Conservation (phyloP, 2,797 vertebrate species). For the Morus bassanus region DNA sequence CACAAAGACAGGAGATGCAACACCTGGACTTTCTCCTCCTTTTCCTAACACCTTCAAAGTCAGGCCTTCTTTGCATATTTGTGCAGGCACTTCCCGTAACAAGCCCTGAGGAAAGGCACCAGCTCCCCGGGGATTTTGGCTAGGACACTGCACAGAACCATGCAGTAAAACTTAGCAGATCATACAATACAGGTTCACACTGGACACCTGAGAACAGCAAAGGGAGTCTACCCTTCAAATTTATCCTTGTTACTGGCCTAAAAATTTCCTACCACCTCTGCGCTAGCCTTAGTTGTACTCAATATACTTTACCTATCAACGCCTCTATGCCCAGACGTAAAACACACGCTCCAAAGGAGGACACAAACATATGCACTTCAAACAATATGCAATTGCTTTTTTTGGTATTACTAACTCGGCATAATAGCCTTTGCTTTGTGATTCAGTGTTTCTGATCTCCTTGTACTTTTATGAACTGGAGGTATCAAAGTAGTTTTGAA, state of each 20-base stretch:
- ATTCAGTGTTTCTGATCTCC: slow-evolving; percentile 9
- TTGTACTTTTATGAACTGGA: background rate
- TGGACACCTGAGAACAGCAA: background rate
- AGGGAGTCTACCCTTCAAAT: background rate
- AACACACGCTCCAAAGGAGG: background rate
- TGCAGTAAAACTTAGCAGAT: background rate
- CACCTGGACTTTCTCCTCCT: background rate
- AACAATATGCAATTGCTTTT: background rate
- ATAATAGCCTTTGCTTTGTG: background rate
- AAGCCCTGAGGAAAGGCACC: background rate
- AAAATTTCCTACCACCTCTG: background rate
- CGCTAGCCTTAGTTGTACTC: background rate
- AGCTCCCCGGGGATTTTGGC: background rate
- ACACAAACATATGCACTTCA: background rate
- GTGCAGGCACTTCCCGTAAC: slow-evolving; percentile 38
- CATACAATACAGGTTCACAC: background rate
- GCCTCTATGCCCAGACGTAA: background rate
- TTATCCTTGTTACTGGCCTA: background rate
- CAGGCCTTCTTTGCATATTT: background rate
- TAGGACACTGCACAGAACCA: background rate
- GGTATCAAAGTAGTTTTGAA: background rate
- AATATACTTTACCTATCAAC: background rate
- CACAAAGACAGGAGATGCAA: background rate
- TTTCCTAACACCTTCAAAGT: background rate
- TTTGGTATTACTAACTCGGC: background rate